phyloP scores from a whole-genome alignment of 2,113 vertebrate species.

The Centrocercus urophasianus region DNA sequence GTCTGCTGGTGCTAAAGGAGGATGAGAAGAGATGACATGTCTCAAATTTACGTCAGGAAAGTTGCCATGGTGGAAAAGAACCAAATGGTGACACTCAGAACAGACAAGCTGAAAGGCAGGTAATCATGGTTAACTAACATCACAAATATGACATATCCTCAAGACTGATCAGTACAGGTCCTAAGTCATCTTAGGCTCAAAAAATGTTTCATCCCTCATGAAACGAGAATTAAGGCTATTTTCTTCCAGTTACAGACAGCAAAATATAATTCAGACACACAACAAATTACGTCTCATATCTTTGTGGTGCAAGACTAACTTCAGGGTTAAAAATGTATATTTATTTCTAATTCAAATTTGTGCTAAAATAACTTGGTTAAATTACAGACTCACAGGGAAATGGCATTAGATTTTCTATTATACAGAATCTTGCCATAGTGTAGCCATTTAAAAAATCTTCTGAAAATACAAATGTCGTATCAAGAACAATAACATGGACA shows the following conservation, averaged over 20 bases:
- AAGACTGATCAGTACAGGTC: background rate
- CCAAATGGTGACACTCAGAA: background rate
- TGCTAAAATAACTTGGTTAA: background rate
- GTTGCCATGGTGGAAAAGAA: background rate
- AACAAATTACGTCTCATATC: background rate
- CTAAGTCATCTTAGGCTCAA: background rate
- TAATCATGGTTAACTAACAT: background rate
- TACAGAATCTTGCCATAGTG: background rate
- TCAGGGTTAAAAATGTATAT: conserved; percentile 9
- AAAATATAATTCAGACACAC: background rate
- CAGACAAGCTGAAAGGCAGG: background rate
- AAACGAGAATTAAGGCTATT: background rate
- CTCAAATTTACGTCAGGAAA: background rate
- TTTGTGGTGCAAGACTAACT: background rate
- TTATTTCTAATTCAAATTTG: conserved; percentile 11
- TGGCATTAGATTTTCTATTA: conserved; percentile 10
- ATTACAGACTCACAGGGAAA: background rate
- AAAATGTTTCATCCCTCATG: background rate
- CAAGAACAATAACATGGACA: background rate
- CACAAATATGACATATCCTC: background rate
- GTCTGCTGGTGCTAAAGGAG: background rate
- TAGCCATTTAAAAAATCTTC: background rate
- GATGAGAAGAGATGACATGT: background rate
- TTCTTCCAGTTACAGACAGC: background rate
- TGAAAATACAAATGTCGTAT: conserved; percentile 33